Percentiles rank a stretch among this genome's conserved stretches.
Conservation (phyloP, 1,140 invertebrate genomes). For the Drosophila littoralis region DNA sequence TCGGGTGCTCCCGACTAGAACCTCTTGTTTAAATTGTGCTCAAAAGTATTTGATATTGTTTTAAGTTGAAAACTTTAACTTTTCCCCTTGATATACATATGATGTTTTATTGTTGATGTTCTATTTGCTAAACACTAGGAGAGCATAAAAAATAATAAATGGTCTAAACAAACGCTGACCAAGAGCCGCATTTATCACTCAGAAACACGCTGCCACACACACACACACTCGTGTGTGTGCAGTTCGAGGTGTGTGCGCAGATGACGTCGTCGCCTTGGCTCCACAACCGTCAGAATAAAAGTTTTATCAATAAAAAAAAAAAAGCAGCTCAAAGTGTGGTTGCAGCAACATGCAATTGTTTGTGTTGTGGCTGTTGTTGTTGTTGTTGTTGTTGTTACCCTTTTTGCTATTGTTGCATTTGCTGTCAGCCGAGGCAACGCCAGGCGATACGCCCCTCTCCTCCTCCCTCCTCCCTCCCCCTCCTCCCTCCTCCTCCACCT, state of each 20-base stretch:
- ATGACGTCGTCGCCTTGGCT: slow-evolving; percentile 54
- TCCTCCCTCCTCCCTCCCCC: neutral
- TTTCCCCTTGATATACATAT: too few species aligned
- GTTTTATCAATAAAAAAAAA: slow-evolving; percentile 76
- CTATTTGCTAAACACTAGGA: neutral
- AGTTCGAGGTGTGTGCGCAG: neutral
- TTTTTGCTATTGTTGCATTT: slow-evolving; percentile 36
- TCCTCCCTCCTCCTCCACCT: neutral
- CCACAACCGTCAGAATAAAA: slow-evolving; percentile 44
- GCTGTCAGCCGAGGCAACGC: slow-evolving; percentile 24
- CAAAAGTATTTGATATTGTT: too few species aligned
- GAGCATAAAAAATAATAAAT: neutral
- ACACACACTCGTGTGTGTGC: too few species aligned
- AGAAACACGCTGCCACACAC: neutral
- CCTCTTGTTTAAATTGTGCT: too few species aligned
- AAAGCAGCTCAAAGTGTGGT: slow-evolving; percentile 36
- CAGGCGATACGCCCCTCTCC: slow-evolving; percentile 1
- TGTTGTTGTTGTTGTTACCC: slow-evolving; percentile 26
- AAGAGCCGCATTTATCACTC: neutral
- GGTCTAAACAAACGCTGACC: neutral
- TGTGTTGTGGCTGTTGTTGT: slow-evolving; percentile 19
- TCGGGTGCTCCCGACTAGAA: too few species aligned
- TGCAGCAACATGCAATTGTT: slow-evolving; percentile 48
- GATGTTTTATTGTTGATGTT: neutral
- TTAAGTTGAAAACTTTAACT: too few species aligned